A percentile compares a stretch with the other conserved stretches of the same genome.
Evolutionary conservation across 2,888 invertebrate species (phyloP).

Genomic region (Orgyia antiqua): DNA sequence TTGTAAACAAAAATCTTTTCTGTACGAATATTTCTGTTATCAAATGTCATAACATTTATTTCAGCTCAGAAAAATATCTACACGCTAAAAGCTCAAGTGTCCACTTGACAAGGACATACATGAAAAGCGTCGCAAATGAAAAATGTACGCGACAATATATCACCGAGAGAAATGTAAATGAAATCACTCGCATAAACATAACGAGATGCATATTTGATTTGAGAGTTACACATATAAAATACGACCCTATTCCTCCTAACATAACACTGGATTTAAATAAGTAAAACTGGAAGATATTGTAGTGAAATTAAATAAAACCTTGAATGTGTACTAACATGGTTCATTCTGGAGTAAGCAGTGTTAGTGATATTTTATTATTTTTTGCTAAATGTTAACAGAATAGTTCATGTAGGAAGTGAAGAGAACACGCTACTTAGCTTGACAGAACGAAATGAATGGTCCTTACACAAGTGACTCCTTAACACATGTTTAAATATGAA

Average conservation of each 20-base stretch:
- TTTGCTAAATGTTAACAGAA: slow-evolving; percentile 20
- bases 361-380: slow-evolving; percentile 12
- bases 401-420: slow-evolving; percentile 26
- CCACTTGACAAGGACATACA: slow-evolving; percentile 28
- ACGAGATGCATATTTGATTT: slow-evolving; percentile 24
- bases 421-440: slow-evolving; percentile 19
- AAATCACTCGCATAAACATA: slow-evolving; percentile 27
- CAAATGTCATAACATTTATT: too few relatives aligned
- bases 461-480: slow-evolving; percentile 10
- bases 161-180: slow-evolving; percentile 30
- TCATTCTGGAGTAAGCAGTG: slow-evolving; percentile 1
- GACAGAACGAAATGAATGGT: slow-evolving; percentile 13
- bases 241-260: slow-evolving; percentile 8
- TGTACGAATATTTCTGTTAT: too few relatives aligned
- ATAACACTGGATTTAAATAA: slow-evolving; percentile 17
- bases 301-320: slow-evolving; percentile 4
- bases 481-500: too few relatives aligned
- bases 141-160: slow-evolving; percentile 30
- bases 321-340: not conserved
- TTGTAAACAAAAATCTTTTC: too few relatives aligned
- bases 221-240: slow-evolving; percentile 16
- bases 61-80: too few relatives aligned
- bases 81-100: slow-evolving; percentile 22
- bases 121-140: slow-evolving; percentile 30
- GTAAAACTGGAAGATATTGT: not conserved